These are phyloP conservation scores for Microcebus ravelobensis DNA, from an alignment of 2,113 vertebrate species.

Conservation along the genomic window DNA sequence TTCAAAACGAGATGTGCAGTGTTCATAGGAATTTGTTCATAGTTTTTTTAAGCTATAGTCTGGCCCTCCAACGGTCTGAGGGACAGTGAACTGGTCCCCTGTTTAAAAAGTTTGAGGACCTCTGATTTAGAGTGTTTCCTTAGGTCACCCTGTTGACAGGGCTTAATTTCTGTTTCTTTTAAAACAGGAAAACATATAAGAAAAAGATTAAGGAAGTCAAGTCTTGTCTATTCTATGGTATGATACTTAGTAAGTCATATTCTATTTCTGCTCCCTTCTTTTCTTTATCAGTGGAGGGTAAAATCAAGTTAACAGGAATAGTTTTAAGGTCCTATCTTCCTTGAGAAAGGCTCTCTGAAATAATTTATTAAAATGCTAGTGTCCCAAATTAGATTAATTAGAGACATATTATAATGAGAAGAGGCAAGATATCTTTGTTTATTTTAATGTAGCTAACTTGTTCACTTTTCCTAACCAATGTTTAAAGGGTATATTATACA, in stretches of 20 bases:
- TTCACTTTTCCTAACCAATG: not conserved
- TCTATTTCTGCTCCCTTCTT: not conserved
- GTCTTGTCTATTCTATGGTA: not conserved
- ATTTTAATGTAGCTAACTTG: not conserved
- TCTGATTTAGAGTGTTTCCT: not conserved
- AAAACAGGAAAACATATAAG: not conserved
- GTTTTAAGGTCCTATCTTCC: not conserved
- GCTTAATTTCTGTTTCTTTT: constrained; percentile 38
- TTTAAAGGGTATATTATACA: constrained; percentile 9
- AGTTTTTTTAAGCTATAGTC: too few relatives aligned
- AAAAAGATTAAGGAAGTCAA: not conserved
- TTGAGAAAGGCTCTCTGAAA: constrained; percentile 12
- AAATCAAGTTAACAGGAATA: not conserved
- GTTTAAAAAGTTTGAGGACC: too few relatives aligned
- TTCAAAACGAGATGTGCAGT: too few relatives aligned
- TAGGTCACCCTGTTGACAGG: constrained; percentile 2
- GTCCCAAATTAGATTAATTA: constrained; percentile 31
- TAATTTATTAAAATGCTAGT: not conserved
- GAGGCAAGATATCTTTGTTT: not conserved
- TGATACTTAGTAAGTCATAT: not conserved
- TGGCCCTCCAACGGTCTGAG: too few relatives aligned
- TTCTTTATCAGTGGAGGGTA: not conserved
- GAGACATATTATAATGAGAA: not conserved
- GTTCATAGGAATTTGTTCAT: too few relatives aligned
- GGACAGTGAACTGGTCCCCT: too few relatives aligned